Base-by-base conservation (phyloP, 2,888 invertebrate species). In the Tillus elongatus region DNA sequence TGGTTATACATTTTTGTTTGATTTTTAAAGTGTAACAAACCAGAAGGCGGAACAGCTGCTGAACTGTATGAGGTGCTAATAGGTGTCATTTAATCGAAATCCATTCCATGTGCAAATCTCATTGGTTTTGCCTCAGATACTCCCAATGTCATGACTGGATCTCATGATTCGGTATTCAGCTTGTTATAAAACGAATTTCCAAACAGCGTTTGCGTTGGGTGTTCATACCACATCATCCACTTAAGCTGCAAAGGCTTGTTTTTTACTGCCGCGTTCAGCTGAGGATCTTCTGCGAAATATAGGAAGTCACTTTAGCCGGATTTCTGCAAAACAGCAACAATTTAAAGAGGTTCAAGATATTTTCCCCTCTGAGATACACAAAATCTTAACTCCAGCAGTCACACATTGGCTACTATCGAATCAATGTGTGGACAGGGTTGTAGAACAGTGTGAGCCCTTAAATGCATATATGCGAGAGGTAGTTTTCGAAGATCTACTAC, bases 141-240 rank as follows among this genome's bases (percentile, higher is more conserved):
- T 2, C 43, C 49, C 3, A 55, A 53, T 40, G 47, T 49, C 10
- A 59, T 59, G 57, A 41, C 51, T 33, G 56, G 53, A 13, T 42
- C 41, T 11, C 33, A 39, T 24, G 34, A 48, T 19, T 47, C 45
- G 9, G 44, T 45, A 13, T 33, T 35, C 29, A 11, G 31, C 9
- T 26, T 35, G 6, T 35, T 47, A 11, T 41, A 42, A 42, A 26
- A 40, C 30, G 42, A 43, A 26, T 11, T 50, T 12, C 56, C 56
- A 16, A 26, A 46, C 33, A 56, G 60, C 40, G 49, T 52, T 4
- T 49, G 45, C 15, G 40, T 60, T 15, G 58, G 54, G 42, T 63
- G 58, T 40, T 53, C 50, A 15, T 61, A 58, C 39, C 61, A 58
- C 40, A 49, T 54, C 46, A 51, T 55, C 26, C 51, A 58, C 43